Conservation (phyloP, 2,113 vertebrate genomes). For the Macquaria ambigua region DNA sequence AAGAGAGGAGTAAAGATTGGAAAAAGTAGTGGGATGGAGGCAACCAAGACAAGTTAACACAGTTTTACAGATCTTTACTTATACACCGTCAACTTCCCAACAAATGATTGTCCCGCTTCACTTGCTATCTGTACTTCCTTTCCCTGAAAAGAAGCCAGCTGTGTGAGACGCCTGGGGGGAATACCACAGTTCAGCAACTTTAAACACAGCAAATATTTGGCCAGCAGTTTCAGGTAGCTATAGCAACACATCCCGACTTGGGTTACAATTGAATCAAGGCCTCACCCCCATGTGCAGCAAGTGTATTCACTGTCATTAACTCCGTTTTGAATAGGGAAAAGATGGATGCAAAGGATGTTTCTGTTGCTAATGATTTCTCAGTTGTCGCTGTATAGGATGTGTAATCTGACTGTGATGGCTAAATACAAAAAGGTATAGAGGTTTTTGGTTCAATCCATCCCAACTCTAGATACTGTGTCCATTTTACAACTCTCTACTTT, state of each 20-base stretch:
- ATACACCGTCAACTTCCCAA: not conserved
- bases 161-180: conserved; percentile 31
- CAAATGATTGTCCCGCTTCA: not conserved
- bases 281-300: not conserved
- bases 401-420: not conserved
- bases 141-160: conserved; percentile 43
- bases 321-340: not conserved
- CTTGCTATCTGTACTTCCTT: conserved; percentile 25
- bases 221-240: conserved; percentile 60
- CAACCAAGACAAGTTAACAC: not conserved
- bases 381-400: not conserved
- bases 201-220: conserved; percentile 78
- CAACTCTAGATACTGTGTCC: no score
- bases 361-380: not conserved
- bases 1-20: not conserved
- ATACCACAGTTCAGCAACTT: conserved; percentile 38
- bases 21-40: not conserved
- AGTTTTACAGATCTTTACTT: not conserved
- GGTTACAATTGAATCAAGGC: conserved; percentile 34
- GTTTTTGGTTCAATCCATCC: not conserved
- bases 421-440: not conserved
- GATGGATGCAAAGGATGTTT: not conserved
- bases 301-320: not conserved
- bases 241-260: conserved; percentile 71
- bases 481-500: not conserved